phyloP scores from a whole-genome alignment of 2,113 vertebrate genomes.

The Vombatus ursinus region DNA sequence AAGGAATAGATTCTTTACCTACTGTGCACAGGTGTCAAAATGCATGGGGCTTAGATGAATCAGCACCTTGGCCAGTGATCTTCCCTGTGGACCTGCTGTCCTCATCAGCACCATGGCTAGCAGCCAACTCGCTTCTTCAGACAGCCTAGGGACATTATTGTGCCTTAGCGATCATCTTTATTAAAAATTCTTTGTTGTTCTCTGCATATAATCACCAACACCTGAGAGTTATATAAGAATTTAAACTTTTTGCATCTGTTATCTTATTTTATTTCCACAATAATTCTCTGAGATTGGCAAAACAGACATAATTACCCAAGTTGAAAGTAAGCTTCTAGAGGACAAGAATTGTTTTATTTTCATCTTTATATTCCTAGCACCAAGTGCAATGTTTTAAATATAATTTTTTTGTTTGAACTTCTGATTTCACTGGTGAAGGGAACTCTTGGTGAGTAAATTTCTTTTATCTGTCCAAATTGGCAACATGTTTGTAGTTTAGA shows the following conservation, averaged over 20 bases:
- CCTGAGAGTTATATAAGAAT: not conserved
- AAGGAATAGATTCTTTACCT: not conserved
- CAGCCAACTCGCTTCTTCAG: not conserved
- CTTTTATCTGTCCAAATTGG: not conserved
- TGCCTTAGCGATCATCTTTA: not conserved
- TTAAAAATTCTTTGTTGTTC: not conserved
- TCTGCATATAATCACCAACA: not conserved
- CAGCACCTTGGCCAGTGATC: not conserved
- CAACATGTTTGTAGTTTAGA: not conserved
- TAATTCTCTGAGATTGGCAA: not conserved
- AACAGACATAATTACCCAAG: not conserved
- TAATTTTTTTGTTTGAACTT: not conserved
- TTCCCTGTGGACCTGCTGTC: not conserved
- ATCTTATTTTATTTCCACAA: not conserved
- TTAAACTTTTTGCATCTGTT: not conserved
- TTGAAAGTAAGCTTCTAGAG: not conserved
- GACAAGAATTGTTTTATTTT: not conserved
- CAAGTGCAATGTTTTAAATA: not conserved
- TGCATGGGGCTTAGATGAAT: slow-evolving; percentile 1
- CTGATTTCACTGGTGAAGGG: not conserved
- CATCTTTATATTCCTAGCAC: not conserved
- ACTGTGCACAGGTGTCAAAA: not conserved
- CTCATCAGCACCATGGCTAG: not conserved
- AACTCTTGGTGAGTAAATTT: not conserved
- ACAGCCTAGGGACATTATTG: not conserved